Conservation (phyloP, 2,113 vertebrate species). For the Nymphicus hollandicus region DNA sequence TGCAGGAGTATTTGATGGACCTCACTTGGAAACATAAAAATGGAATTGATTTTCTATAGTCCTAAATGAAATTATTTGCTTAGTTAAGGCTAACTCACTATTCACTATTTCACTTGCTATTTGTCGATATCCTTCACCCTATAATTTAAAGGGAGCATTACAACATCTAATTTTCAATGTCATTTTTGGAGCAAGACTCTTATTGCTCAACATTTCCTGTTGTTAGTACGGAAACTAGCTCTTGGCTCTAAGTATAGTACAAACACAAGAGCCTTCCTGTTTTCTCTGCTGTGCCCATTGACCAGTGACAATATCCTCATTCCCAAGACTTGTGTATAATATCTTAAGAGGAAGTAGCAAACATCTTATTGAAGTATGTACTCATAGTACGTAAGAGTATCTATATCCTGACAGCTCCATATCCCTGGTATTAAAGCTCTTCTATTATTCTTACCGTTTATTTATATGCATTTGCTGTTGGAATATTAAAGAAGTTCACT, state of each 20-base stretch:
- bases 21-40: not conserved
- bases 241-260: constrained; percentile 41
- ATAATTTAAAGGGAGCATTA: constrained; percentile 4
- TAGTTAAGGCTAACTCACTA: not conserved
- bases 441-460: not conserved
- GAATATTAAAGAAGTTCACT: not conserved
- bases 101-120: not conserved
- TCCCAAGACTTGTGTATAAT: not conserved
- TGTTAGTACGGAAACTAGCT: not conserved
- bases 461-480: not conserved
- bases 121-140: not conserved
- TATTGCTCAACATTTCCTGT: constrained; percentile 44
- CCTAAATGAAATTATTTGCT: not conserved
- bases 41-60: not conserved
- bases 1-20: not conserved
- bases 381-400: not conserved
- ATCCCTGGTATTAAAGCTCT: not conserved
- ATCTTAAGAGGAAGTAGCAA: not conserved
- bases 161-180: constrained; percentile 7
- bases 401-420: not conserved
- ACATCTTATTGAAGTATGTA: not conserved
- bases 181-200: constrained; percentile 15
- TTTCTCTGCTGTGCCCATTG: constrained; percentile 9
- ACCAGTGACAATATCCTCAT: constrained; percentile 3
- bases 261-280: constrained; percentile 54